These are phyloP conservation scores for Prionailurus viverrinus DNA, from an alignment of 2,113 vertebrate genomes.

Conservation along the genomic window DNA sequence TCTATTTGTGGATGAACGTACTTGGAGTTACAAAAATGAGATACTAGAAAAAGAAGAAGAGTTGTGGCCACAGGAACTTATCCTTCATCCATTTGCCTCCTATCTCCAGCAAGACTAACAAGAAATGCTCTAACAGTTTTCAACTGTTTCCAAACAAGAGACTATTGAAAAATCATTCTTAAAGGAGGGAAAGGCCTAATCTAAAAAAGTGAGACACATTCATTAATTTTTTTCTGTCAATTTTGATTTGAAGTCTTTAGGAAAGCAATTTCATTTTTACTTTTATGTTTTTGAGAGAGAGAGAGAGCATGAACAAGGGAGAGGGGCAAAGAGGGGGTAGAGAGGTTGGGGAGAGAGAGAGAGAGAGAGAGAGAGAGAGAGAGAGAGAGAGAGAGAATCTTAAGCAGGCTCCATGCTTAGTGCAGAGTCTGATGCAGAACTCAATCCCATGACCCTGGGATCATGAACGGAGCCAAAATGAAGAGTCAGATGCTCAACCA, in stretches of 20 bases:
- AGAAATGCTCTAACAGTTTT: background rate
- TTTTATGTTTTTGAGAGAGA: no score
- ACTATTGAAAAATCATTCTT: conserved; percentile 34
- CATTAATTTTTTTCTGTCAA: background rate
- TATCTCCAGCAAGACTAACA: background rate
- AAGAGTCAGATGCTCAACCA: no score
- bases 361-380: no score
- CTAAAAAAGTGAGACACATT: background rate
- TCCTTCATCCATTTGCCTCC: background rate
- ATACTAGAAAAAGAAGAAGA: background rate
- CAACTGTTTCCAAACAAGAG: conserved; percentile 20
- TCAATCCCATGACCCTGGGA: no score
- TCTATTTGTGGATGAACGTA: conserved; percentile 54
- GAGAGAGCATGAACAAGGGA: no score
- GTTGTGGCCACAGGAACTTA: background rate
- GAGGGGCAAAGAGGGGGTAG: no score
- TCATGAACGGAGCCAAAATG: no score
- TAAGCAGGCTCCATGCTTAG: no score
- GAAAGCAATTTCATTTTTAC: conserved; percentile 50
- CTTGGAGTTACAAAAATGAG: background rate
- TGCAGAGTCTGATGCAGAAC: no score
- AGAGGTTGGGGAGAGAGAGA: no score
- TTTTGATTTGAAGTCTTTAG: background rate
- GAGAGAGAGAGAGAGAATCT: no score
- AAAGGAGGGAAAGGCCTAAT: background rate